Conservation (phyloP, 2,113 vertebrate species). For the Glaucidium brasilianum region DNA sequence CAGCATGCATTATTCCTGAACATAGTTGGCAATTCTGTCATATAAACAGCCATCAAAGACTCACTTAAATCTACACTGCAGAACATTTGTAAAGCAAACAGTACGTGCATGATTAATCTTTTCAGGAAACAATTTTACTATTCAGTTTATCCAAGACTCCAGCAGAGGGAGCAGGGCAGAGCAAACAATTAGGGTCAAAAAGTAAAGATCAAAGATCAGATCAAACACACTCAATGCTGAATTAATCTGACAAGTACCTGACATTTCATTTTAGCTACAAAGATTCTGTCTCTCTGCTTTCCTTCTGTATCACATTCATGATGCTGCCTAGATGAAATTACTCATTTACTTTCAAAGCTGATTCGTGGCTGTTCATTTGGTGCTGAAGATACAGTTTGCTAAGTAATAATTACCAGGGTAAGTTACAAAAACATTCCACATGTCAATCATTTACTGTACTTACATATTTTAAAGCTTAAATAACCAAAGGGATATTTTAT, state of each 20-base stretch:
- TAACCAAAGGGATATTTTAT: slow-evolving; percentile 17
- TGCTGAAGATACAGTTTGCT: background rate
- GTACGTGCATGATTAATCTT: slow-evolving; percentile 58
- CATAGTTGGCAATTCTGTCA: background rate
- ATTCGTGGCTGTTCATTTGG: background rate
- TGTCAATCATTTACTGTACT: slow-evolving; percentile 40
- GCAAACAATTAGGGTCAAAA: slow-evolving; percentile 60
- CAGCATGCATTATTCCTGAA: background rate
- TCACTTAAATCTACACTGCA: slow-evolving; percentile 29
- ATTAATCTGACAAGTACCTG: slow-evolving; percentile 33
- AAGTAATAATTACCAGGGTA: slow-evolving; percentile 33
- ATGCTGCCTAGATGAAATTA: background rate
- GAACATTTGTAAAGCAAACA: slow-evolving; percentile 63
- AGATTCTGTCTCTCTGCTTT: background rate
- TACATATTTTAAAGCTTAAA: slow-evolving; percentile 34
- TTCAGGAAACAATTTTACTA: slow-evolving; percentile 62
- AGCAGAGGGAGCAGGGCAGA: slow-evolving; percentile 74
- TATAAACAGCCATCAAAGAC: slow-evolving; percentile 53
- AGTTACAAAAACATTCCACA: slow-evolving; percentile 33
- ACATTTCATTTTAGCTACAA: slow-evolving; percentile 31
- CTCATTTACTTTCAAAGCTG: background rate
- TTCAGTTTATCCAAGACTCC: slow-evolving; percentile 72
- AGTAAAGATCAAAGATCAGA: slow-evolving; percentile 61
- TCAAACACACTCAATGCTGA: slow-evolving; percentile 30
- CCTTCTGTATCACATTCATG: background rate